These are phyloP conservation scores for Aleiodes alternator DNA, from an alignment of 2,888 invertebrate genomes.

Conservation along the genomic window DNA sequence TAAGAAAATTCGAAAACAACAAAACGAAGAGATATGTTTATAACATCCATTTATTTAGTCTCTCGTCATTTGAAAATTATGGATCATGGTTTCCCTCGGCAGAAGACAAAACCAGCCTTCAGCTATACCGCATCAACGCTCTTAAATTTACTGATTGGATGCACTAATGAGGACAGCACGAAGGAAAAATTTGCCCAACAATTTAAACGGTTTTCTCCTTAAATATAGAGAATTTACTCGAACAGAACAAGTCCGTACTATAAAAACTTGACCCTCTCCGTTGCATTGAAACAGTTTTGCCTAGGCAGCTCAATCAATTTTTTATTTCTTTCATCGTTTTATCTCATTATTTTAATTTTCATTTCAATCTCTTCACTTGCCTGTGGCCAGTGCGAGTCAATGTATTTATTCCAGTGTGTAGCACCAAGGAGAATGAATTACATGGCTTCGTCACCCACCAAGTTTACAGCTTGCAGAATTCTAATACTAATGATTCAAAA, in stretches of 20 bases:
- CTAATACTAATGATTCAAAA: constrained; percentile 12
- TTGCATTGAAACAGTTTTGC: not conserved
- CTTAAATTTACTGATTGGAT: constrained; percentile 2
- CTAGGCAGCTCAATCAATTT: constrained; percentile 29
- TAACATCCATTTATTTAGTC: not conserved
- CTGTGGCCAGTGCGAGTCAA: not conserved
- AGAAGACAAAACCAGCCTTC: not conserved
- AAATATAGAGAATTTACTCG: not conserved
- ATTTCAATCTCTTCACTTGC: constrained; percentile 1
- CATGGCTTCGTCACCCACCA: constrained; percentile 16
- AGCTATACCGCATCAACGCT: constrained; percentile 1
- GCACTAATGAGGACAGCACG: constrained; percentile 26
- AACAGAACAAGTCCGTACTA: not conserved
- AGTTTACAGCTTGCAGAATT: constrained; percentile 11
- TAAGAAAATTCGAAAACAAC: not conserved
- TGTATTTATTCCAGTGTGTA: constrained; percentile 20
- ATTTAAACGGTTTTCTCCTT: constrained; percentile 28
- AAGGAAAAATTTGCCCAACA: constrained; percentile 30
- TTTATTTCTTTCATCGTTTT: constrained; percentile 1
- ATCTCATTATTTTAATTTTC: not conserved
- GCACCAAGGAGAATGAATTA: constrained; percentile 3
- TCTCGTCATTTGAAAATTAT: not conserved
- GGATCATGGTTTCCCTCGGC: not conserved
- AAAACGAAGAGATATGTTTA: not conserved
- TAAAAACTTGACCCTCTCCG: constrained; percentile 23